A percentile compares a stretch with the other conserved stretches of the same genome.
phyloP scores from a whole-genome alignment of 1,140 invertebrate genomes.

The Stegodyphus mimosarum region DNA sequence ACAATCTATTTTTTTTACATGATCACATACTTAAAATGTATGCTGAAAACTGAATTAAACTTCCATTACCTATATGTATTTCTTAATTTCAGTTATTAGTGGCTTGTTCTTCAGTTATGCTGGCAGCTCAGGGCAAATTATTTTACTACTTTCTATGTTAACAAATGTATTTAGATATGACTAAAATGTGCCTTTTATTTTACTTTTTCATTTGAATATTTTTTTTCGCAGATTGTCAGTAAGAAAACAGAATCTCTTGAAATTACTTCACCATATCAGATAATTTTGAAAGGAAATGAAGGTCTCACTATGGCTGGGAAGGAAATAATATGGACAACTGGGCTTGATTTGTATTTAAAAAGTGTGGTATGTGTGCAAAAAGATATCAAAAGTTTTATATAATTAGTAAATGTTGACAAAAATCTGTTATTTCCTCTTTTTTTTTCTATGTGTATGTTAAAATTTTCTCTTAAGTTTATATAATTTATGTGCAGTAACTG shows the following conservation, averaged over 20 bases:
- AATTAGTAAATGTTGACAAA: too few species aligned
- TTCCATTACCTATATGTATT: too few species aligned
- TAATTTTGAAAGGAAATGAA: conserved; percentile 68
- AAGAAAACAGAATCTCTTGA: conserved; percentile 77
- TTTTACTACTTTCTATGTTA: too few species aligned
- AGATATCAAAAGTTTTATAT: background rate
- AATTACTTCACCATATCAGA: conserved; percentile 73
- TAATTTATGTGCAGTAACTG: background rate
- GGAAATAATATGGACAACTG: conserved; percentile 77
- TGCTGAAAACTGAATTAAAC: too few species aligned
- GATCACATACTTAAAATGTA: too few species aligned
- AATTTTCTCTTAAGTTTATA: background rate
- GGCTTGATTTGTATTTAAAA: conserved; percentile 82
- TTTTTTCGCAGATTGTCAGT: conserved; percentile 72
- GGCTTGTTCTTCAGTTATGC: too few species aligned
- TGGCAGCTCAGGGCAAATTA: too few species aligned
- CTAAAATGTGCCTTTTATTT: background rate
- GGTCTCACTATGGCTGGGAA: conserved; percentile 74
- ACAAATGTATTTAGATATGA: too few species aligned
- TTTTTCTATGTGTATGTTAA: background rate
- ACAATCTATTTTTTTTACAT: too few species aligned
- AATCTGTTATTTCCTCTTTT: too few species aligned
- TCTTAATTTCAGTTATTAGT: too few species aligned
- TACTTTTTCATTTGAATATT: background rate
- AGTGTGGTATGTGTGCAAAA: conserved; percentile 77